A percentile compares a stretch with the other conserved stretches of the same genome.
Evolutionary conservation across 2,113 vertebrate genomes (phyloP).

Genomic region (Hypocryptadius cinnamomeus): DNA sequence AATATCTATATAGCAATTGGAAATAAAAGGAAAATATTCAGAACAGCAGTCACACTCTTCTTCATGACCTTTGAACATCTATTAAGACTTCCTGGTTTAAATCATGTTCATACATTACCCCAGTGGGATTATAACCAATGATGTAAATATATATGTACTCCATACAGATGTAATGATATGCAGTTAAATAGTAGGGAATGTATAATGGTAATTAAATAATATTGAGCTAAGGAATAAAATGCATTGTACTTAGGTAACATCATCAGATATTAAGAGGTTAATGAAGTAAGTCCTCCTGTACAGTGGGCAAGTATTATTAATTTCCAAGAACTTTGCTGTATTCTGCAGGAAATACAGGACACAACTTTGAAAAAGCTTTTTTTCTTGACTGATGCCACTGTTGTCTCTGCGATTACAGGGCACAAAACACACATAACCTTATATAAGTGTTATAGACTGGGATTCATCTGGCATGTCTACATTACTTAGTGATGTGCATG

Average conservation of each 20-base stretch:
- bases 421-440: background rate
- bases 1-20: conserved; percentile 11
- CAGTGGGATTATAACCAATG: background rate
- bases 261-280: background rate
- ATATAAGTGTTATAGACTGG: background rate
- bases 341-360: background rate
- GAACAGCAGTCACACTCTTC: conserved; percentile 10
- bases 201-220: background rate
- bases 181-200: background rate
- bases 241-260: background rate
- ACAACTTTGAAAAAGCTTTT: background rate
- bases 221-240: background rate
- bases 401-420: background rate
- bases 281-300: background rate
- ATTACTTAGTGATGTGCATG: background rate
- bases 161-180: background rate
- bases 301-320: background rate
- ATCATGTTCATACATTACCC: background rate
- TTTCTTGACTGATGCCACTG: background rate
- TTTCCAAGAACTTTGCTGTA: background rate
- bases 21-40: conserved; percentile 41
- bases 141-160: background rate
- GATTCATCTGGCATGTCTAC: background rate
- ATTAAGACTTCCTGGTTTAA: conserved; percentile 36
- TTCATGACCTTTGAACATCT: background rate